phyloP scores from a whole-genome alignment of 2,113 vertebrate genomes.

The Rattus rattus region DNA sequence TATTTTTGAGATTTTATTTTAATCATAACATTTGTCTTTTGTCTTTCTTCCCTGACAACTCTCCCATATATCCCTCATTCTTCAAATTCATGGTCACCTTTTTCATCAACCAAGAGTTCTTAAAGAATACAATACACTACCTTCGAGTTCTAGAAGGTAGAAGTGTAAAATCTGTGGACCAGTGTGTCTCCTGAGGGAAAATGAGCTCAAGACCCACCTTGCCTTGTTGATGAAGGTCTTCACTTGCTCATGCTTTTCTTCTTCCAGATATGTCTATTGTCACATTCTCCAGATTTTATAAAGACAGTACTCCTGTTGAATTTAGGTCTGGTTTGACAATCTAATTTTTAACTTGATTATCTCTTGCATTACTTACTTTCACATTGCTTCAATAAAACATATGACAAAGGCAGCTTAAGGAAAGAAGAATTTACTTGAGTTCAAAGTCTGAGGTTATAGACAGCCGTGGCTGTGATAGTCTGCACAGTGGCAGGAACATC shows the following conservation, averaged over 20 bases:
- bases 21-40: background rate
- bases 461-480: background rate
- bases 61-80: background rate
- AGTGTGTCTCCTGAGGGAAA: background rate
- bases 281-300: background rate
- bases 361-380: background rate
- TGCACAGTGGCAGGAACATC: no score
- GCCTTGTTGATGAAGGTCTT: background rate
- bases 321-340: background rate
- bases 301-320: background rate
- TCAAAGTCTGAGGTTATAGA: background rate
- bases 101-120: background rate
- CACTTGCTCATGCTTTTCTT: background rate
- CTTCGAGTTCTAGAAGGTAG: background rate
- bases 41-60: background rate
- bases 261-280: background rate
- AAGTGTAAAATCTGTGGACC: background rate
- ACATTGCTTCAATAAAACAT: background rate
- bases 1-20: background rate
- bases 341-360: constrained; percentile 32
- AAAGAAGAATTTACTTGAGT: background rate
- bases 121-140: background rate
- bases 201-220: background rate
- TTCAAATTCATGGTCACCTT: background rate
- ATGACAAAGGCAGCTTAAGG: background rate